Base-by-base conservation (phyloP, 2,888 invertebrate genomes). In the Phasia obesa region DNA sequence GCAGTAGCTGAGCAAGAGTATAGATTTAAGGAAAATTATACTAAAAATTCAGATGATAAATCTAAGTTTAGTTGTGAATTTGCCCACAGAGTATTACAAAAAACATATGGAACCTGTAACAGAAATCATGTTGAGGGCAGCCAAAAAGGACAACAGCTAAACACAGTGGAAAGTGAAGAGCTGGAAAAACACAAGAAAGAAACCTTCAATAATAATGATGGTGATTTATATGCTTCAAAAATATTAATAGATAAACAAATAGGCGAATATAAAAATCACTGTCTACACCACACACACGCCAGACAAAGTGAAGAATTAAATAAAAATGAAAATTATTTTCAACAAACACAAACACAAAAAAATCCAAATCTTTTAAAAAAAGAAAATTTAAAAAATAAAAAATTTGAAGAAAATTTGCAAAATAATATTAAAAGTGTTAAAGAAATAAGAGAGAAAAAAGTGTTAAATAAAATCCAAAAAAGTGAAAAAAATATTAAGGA, bases 81-180 rank as follows among this genome's bases (percentile, higher is more conserved):
- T 38, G 47, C 21, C 9, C 53, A 53, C 21, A 67, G 73, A 60
- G 11, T 27, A 53, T 53, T 73, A 60, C 87, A 87, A 86, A 70
- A 79, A 83, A 35, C 75, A 83, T 76, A 83, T 83, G 79, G 83
- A 75, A 79, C 71, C 67, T 80, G 71, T 73, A 77, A 81, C 77
- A 60, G 42, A 71, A 64, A 76, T 21, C 65, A 74, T 87, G 86
- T 80, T 88, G 88, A 88, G 87, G 86, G 85, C 83, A 17, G 9
- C 65, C 70, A 85, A 85, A 79, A 84, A 86, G 86, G 85, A 88
- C 82, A 27, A 53, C 51, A 70, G 17, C 19, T 64, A 59, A 77
- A 76, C 49, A 53, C 51, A 84, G 78, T 78, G 78, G 80, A 81
- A 69, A 77, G 44, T 47, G 64, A 47, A 55, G n/a, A 53, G 59